Percentiles rank a stretch among this genome's conserved stretches.
These are phyloP conservation scores for Thinocorus orbignyianus DNA, from an alignment of 2,113 vertebrate genomes.

Conservation along the genomic window DNA sequence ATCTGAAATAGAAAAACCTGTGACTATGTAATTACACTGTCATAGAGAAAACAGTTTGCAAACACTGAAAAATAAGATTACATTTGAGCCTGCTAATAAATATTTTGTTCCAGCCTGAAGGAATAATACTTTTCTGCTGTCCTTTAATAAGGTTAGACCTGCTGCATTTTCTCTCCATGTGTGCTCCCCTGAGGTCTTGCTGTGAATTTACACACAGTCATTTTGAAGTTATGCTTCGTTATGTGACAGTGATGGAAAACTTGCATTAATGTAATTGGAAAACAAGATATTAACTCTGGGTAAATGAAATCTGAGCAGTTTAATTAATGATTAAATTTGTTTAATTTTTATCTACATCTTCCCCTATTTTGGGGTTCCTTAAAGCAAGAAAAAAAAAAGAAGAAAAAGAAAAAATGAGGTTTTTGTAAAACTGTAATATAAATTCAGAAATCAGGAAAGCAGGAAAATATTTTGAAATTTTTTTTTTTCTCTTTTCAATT, in stretches of 20 bases:
- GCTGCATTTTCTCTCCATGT: background rate
- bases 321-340: background rate
- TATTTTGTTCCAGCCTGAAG: background rate
- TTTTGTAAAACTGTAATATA: background rate
- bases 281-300: background rate
- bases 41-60: background rate
- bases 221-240: background rate
- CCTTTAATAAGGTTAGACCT: background rate
- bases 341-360: background rate
- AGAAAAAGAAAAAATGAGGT: rapidly evolving
- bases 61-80: background rate
- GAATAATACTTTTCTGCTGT: background rate
- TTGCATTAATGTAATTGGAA: background rate
- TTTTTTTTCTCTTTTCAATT: background rate
- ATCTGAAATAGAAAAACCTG: background rate
- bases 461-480: background rate
- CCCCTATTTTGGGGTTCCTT: background rate
- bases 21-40: background rate
- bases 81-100: background rate
- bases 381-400: background rate
- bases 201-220: background rate
- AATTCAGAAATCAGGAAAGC: background rate
- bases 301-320: background rate
- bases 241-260: background rate
- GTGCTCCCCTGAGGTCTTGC: background rate